Conservation (phyloP, 1,140 invertebrate genomes). For the Capitella teleta region DNA sequence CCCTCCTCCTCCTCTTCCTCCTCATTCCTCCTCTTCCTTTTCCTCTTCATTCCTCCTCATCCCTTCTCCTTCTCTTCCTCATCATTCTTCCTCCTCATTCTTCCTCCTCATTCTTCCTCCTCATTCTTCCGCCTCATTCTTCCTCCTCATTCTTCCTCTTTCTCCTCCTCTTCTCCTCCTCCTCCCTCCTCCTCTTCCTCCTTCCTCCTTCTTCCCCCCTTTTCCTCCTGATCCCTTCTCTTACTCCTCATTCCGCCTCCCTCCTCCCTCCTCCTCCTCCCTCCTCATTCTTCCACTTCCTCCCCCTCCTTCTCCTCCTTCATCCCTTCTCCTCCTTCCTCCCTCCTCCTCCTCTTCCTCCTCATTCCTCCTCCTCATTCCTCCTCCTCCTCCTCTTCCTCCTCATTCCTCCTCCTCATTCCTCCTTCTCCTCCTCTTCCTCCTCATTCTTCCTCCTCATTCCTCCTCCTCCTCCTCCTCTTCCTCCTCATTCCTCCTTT, state of each 20-base stretch:
- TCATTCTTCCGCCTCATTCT: not conserved
- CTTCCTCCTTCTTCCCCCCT: not conserved
- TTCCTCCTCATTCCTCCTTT: too few relatives aligned
- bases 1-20: not conserved
- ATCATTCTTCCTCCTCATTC: not conserved
- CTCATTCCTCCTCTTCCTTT: not conserved
- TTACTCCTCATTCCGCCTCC: not conserved
- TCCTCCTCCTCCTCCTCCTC: too few relatives aligned
- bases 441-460: too few relatives aligned
- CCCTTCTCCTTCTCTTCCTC: not conserved
- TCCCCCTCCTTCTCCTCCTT: too few relatives aligned
- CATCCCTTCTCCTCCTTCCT: too few relatives aligned
- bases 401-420: too few relatives aligned
- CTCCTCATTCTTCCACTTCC: too few relatives aligned
- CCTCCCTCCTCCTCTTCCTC: not conserved
- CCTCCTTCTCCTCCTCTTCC: too few relatives aligned
- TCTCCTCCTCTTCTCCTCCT: not conserved
- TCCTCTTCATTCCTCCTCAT: not conserved
- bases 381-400: too few relatives aligned
- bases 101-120: not conserved
- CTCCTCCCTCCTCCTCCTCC: not conserved
- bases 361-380: too few relatives aligned
- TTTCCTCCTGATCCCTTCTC: not conserved
- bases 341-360: too few relatives aligned
- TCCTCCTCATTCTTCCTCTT: not conserved